Evolutionary conservation across 2,797 vertebrate genomes (phyloP).

Genomic region (Sandelia bainsii): DNA sequence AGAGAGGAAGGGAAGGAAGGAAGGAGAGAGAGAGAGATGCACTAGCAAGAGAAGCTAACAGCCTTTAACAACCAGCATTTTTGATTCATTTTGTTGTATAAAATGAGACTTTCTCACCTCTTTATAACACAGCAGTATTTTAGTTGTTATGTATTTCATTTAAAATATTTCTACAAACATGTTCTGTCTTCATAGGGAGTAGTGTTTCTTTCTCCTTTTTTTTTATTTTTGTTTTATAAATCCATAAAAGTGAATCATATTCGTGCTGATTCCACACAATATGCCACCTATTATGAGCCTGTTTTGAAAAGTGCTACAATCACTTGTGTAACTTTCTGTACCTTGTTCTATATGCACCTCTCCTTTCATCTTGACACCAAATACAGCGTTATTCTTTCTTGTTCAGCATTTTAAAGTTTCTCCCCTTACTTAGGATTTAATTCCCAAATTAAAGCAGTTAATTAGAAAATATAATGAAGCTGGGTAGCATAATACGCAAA

Average conservation of each 20-base stretch:
- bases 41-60: constrained; percentile 88
- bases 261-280: constrained; percentile 73
- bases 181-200: constrained; percentile 45
- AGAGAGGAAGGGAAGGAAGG: constrained; percentile 86
- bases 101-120: constrained; percentile 72
- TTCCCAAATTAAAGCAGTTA: constrained; percentile 83
- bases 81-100: constrained; percentile 76
- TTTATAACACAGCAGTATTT: constrained; percentile 47
- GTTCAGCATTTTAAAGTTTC: constrained; percentile 79
- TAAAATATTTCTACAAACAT: constrained; percentile 60
- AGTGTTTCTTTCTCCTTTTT: constrained; percentile 3
- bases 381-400: constrained; percentile 74
- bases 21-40: constrained; percentile 83
- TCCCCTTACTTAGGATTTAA: constrained; percentile 76
- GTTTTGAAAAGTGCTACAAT: constrained; percentile 64
- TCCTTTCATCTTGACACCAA: constrained; percentile 75
- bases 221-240: constrained; percentile 16
- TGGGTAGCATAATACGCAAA: constrained; percentile 83
- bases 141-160: constrained; percentile 67
- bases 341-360: constrained; percentile 56
- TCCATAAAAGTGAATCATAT: constrained; percentile 65
- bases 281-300: constrained; percentile 55
- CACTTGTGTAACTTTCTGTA: constrained; percentile 58
- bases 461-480: constrained; percentile 86
- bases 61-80: constrained; percentile 81